Base-by-base conservation (phyloP, 1,140 invertebrate species). In the Drosophila ercepeae region DNA sequence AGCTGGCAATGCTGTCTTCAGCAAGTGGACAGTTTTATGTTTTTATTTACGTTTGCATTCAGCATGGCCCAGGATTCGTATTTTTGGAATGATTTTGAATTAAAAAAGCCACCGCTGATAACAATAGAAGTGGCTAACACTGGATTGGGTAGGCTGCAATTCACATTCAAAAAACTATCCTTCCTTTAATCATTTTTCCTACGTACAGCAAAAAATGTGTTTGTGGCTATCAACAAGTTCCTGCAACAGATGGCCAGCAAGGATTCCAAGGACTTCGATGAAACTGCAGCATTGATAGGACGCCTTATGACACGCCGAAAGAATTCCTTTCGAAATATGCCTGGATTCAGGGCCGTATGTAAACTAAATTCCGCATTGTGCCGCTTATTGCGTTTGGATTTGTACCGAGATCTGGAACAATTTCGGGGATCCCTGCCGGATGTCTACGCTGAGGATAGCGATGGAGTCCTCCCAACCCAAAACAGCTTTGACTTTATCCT, bases 41-140 rank as follows among this genome's bases (percentile, higher is more conserved):
- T 13, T 48, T 53, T 65, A 34, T 67, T 65, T 65, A 52, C 59
- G 5, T 16, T 51, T 60, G 44, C 1, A 14, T 14, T n/a, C 60
- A 68, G 49, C 46, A 68, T 45, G 61, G 61, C 13, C 1, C 7
- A n/a, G n/a, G 63, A 13, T 45, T 1, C 11, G 0, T 67, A 14
- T 65, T 65, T 90, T 67, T 91, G 83, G 83, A 91, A 91, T 23
- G 83, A 91, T 11, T 89, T 90, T 68, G 73, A 90, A 54, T 79
- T 91, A 69, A 91, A 90, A 48, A 82, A 75, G 18, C 90, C 90
- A 4, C 90, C 90, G 1, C 54, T 90, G 19, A 46, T 91, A 2
- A 91, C 90, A 3, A 13, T 91, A 11, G 63, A 60, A 13, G 67
- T 82, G 16, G 39, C 44, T 7, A 50, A 90, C 3, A 73, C 60